These are phyloP conservation scores for Holotrichia oblita DNA, from an alignment of 1,140 invertebrate species.

Conservation along the genomic window DNA sequence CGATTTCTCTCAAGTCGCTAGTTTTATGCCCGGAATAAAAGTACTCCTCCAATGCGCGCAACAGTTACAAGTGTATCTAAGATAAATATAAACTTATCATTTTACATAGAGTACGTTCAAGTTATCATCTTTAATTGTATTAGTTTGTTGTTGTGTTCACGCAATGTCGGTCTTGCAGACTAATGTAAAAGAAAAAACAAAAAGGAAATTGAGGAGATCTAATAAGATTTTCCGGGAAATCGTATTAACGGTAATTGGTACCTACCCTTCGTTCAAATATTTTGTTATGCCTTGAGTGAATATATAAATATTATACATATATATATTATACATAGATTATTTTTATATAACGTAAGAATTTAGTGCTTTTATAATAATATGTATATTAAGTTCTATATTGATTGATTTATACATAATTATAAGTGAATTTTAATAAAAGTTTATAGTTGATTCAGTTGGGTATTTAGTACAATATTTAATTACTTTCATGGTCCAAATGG, in stretches of 20 bases:
- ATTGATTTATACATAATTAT: slow-evolving; percentile 22
- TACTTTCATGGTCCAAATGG: no score
- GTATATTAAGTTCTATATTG: slow-evolving; percentile 31
- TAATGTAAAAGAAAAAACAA: no score
- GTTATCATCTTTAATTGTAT: background rate
- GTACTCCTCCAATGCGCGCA: slow-evolving; percentile 83
- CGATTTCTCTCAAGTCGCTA: slow-evolving; percentile 89
- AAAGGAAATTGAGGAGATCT: no score
- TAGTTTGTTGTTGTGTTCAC: background rate
- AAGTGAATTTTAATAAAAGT: slow-evolving; percentile 18
- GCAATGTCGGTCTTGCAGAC: background rate
- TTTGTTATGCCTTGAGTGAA: slow-evolving; percentile 19
- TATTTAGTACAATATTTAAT: background rate
- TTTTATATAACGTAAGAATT: slow-evolving; percentile 26
- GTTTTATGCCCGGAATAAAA: slow-evolving; percentile 92
- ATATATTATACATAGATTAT: slow-evolving; percentile 31
- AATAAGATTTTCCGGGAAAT: no score
- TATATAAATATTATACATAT: slow-evolving; percentile 26
- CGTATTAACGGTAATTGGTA: no score
- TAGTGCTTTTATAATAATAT: slow-evolving; percentile 30
- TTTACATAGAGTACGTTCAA: background rate
- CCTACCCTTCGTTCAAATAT: background rate
- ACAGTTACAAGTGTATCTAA: slow-evolving; percentile 76
- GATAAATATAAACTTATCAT: slow-evolving; percentile 59
- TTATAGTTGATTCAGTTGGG: background rate